phyloP scores from a whole-genome alignment of 1,140 invertebrate species.

The Oryzaephilus surinamensis region DNA sequence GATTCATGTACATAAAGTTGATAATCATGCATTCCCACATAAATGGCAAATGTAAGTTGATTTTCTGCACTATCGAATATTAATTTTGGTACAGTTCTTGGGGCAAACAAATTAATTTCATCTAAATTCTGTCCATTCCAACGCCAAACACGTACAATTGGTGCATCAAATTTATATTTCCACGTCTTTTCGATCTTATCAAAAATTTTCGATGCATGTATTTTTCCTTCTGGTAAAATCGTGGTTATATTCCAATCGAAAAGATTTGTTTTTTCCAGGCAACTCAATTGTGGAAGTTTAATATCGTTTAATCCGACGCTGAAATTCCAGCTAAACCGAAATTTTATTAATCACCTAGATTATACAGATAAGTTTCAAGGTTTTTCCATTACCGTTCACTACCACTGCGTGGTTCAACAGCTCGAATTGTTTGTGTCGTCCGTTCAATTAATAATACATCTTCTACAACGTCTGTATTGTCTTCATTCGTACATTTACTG shows the following conservation, averaged over 20 bases:
- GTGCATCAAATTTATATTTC: conserved; percentile 69
- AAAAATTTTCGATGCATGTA: conserved; percentile 50
- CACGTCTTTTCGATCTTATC: conserved; percentile 49
- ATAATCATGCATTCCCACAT: conserved; percentile 76
- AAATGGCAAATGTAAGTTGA: conserved; percentile 55
- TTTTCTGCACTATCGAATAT: conserved; percentile 4
- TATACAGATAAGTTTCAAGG: too few relatives aligned
- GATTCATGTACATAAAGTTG: conserved; percentile 76
- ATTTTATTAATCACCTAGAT: too few relatives aligned
- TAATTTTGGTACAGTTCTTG: conserved; percentile 10
- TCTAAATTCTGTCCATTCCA: conserved; percentile 51
- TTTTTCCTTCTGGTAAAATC: conserved; percentile 61
- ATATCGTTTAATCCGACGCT: conserved; percentile 83
- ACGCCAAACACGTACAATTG: conserved; percentile 76
- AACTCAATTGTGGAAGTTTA: conserved; percentile 41
- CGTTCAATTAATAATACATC: conserved; percentile 70
- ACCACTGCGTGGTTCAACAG: conserved; percentile 72
- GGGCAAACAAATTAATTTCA: conserved; percentile 64
- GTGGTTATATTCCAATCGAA: conserved; percentile 50
- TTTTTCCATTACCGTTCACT: conserved; percentile 64
- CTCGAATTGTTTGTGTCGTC: conserved; percentile 75
- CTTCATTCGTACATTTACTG: conserved; percentile 53
- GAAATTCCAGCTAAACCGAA: conserved; percentile 76
- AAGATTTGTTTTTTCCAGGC: conserved; percentile 29
- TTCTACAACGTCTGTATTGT: conserved; percentile 36